Evolutionary conservation across 2,888 invertebrate species (phyloP).

Genomic region (Netelia virgata): DNA sequence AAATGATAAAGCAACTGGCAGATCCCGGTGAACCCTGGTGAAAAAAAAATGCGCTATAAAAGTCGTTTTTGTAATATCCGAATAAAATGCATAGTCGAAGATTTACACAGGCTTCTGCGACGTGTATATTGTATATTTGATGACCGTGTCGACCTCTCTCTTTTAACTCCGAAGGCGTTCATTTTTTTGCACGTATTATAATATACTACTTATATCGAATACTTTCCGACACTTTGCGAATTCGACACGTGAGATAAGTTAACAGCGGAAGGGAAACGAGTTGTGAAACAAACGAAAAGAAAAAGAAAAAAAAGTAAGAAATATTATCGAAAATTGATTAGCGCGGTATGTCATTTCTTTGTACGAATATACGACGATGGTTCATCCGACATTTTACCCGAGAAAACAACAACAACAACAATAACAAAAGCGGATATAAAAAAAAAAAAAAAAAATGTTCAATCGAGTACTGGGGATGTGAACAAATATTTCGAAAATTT

Average conservation of each 20-base stretch:
- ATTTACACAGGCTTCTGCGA: slow-evolving; percentile 66
- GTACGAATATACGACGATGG: too few relatives aligned
- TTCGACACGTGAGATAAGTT: too few relatives aligned
- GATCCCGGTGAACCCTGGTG: slow-evolving; percentile 75
- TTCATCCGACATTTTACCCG: too few relatives aligned
- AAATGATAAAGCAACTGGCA: slow-evolving; percentile 71
- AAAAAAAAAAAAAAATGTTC: not conserved
- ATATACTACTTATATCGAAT: too few relatives aligned
- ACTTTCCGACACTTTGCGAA: too few relatives aligned
- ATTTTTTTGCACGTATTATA: too few relatives aligned
- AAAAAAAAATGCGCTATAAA: slow-evolving; percentile 77
- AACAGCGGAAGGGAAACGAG: too few relatives aligned
- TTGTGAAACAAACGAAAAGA: slow-evolving; percentile 40
- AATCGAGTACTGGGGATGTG: slow-evolving; percentile 17
- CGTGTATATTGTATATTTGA: slow-evolving; percentile 40
- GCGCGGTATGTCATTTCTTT: not conserved
- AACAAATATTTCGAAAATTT: slow-evolving; percentile 36
- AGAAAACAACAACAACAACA: too few relatives aligned
- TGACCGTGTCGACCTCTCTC: slow-evolving; percentile 45
- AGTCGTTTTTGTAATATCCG: slow-evolving; percentile 83
- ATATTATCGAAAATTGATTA: not conserved
- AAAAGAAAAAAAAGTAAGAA: slow-evolving; percentile 51
- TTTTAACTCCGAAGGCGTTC: too few relatives aligned
- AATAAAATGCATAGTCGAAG: slow-evolving; percentile 82
- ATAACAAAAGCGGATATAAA: not conserved